phyloP scores from a whole-genome alignment of 2,797 vertebrate genomes.

The Macropodus opercularis region DNA sequence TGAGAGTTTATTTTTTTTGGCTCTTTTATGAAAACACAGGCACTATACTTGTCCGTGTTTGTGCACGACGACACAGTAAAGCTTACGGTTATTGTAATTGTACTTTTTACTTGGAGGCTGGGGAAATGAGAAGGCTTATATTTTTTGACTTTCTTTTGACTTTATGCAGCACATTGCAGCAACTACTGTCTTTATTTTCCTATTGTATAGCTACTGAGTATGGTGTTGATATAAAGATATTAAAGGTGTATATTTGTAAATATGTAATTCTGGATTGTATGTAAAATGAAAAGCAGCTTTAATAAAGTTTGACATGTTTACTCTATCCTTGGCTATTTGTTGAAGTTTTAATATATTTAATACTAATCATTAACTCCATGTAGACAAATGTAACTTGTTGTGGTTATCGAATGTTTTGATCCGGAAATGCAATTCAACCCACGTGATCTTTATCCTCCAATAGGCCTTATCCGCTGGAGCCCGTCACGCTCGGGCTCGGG shows the following conservation, averaged over 20 bases:
- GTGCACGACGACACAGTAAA: conserved; percentile 49
- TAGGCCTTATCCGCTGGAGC: conserved; percentile 19
- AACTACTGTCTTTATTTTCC: conserved; percentile 80
- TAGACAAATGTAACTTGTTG: neutral
- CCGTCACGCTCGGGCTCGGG: conserved; percentile 29
- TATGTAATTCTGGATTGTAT: conserved; percentile 87
- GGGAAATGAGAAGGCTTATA: conserved; percentile 59
- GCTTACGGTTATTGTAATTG: conserved; percentile 28
- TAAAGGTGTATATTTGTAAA: conserved; percentile 85
- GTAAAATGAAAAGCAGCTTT: conserved; percentile 81
- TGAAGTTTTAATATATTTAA: too few species aligned
- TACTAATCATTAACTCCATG: too few species aligned
- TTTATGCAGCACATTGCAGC: conserved; percentile 87
- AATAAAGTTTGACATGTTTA: conserved; percentile 86
- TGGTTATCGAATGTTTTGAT: conserved; percentile 14
- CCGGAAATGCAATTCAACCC: conserved; percentile 26
- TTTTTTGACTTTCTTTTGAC: conserved; percentile 79
- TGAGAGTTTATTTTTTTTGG: conserved; percentile 60
- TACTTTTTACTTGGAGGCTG: conserved; percentile 50
- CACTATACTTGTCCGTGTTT: conserved; percentile 64
- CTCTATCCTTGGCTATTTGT: conserved; percentile 31
- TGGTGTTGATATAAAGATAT: conserved; percentile 73
- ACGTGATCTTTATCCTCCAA: conserved; percentile 51
- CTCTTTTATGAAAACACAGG: conserved; percentile 50
- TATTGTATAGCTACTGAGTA: conserved; percentile 75